Percentiles rank a stretch among this genome's conserved stretches.
Conservation (phyloP, 2,113 vertebrate species). For the Pavo muticus region DNA sequence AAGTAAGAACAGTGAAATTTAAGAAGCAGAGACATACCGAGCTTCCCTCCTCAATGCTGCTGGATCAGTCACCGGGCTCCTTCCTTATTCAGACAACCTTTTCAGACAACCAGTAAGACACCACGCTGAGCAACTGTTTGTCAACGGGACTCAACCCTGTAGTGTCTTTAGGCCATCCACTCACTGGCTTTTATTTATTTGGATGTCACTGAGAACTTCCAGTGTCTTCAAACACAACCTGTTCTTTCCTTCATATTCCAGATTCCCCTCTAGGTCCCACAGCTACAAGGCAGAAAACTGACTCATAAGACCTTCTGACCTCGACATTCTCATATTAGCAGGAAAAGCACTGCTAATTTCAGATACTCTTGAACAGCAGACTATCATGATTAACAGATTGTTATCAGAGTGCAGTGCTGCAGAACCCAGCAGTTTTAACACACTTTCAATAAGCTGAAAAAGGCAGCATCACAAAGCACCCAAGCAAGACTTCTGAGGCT, state of each 20-base stretch:
- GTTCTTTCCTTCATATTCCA: not conserved
- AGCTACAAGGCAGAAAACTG: not conserved
- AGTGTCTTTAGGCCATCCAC: not conserved
- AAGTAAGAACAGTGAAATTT: not conserved
- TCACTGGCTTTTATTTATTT: not conserved
- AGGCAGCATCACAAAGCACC: not conserved
- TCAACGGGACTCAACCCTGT: not conserved
- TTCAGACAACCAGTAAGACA: not conserved
- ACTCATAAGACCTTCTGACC: not conserved
- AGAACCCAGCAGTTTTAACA: conserved; percentile 5
- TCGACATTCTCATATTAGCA: not conserved
- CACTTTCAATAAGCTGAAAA: not conserved
- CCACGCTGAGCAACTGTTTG: not conserved
- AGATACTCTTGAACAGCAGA: not conserved
- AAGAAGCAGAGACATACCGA: not conserved
- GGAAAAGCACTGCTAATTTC: not conserved
- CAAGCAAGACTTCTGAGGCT: not conserved
- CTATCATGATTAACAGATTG: not conserved
- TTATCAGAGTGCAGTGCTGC: not conserved
- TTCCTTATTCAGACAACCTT: not conserved
- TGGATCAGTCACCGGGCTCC: not conserved
- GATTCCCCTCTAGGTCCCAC: fast-evolving
- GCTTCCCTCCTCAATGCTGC: not conserved
- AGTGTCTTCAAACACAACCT: not conserved
- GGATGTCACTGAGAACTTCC: not conserved